phyloP scores from a whole-genome alignment of 2,797 vertebrate species.

The Anomalospiza imberbis region DNA sequence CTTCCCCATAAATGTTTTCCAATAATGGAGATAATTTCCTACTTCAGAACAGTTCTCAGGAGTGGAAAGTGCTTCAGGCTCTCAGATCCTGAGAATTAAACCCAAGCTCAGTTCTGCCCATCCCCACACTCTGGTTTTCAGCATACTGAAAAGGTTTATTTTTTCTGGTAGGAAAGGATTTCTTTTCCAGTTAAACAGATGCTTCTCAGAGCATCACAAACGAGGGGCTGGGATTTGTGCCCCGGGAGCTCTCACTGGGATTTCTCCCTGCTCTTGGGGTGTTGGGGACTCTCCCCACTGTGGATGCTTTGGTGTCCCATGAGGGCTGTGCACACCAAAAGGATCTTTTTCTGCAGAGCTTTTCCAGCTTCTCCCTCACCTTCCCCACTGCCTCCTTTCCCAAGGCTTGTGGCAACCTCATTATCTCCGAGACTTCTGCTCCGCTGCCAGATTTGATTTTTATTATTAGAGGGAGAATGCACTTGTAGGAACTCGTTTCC shows the following conservation, averaged over 20 bases:
- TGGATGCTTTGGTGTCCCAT: not conserved
- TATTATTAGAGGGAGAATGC: not conserved
- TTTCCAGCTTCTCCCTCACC: not conserved
- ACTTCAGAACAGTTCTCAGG: not conserved
- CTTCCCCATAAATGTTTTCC: not conserved
- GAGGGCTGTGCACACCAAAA: not conserved
- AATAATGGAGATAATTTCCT: not conserved
- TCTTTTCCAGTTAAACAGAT: not conserved
- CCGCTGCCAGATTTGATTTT: not conserved
- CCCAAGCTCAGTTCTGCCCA: not conserved
- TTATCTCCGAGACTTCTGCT: not conserved
- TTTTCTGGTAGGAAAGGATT: not conserved
- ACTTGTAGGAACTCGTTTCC: not conserved
- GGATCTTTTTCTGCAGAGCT: not conserved
- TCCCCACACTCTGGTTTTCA: not conserved
- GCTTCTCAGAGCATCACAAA: not conserved
- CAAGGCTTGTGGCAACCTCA: not conserved
- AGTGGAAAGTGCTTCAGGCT: not conserved
- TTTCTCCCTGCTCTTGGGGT: not conserved
- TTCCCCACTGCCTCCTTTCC: not conserved
- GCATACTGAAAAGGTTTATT: accelerated
- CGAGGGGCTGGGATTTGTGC: not conserved
- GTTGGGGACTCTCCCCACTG: not conserved
- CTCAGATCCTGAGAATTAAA: not conserved
- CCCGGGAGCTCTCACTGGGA: not conserved